These are phyloP conservation scores for Platorchestia sp. DNA, from an alignment of 1,140 invertebrate genomes.

Conservation along the genomic window DNA sequence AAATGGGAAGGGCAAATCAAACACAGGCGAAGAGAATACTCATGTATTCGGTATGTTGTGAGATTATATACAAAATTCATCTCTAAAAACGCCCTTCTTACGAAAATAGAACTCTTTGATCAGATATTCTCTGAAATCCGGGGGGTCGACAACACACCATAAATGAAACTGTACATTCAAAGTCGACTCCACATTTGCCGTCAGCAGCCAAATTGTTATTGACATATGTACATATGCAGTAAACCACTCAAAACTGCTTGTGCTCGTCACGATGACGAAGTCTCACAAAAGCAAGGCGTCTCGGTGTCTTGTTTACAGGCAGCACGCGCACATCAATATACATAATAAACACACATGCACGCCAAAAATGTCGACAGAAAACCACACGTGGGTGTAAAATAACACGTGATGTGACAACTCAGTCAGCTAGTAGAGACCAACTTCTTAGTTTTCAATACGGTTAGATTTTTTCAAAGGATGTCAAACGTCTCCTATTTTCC, in stretches of 20 bases:
- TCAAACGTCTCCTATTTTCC: neutral
- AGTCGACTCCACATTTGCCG: neutral
- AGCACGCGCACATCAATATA: neutral
- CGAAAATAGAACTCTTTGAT: neutral
- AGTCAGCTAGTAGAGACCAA: neutral
- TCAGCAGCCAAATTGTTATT: neutral
- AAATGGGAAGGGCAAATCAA: neutral
- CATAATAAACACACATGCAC: neutral
- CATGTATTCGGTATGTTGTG: neutral
- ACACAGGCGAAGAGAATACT: neutral
- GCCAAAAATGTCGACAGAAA: too few relatives aligned
- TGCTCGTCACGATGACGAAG: neutral
- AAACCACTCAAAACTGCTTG: neutral
- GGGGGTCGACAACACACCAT: neutral
- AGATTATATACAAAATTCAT: neutral
- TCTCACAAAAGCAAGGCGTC: too few relatives aligned
- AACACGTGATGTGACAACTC: neutral
- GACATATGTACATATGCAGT: neutral
- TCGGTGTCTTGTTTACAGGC: too few relatives aligned
- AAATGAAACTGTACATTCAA: neutral
- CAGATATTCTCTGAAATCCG: neutral
- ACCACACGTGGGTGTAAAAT: neutral
- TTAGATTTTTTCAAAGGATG: neutral
- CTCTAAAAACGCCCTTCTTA: neutral
- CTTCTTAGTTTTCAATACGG: neutral